Conservation (phyloP, 2,888 invertebrate genomes). For the Xylocampa areola region DNA sequence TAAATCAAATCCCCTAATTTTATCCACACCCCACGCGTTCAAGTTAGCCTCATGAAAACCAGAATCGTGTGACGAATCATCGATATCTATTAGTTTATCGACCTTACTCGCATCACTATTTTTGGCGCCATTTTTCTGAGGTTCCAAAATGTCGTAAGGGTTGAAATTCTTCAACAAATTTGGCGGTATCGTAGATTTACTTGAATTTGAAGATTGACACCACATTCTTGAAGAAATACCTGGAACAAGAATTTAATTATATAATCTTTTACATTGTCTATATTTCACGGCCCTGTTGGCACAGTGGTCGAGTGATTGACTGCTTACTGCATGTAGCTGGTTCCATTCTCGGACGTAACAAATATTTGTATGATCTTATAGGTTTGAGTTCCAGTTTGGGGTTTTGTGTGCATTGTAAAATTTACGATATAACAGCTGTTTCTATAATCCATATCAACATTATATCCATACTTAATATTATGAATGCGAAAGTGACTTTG, state of each 20-base stretch:
- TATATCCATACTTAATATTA: too few species aligned
- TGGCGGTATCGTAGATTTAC: slow-evolving; percentile 26
- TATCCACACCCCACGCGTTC: slow-evolving; percentile 24
- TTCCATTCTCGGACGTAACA: too few species aligned
- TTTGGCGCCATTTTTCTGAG: slow-evolving; percentile 27
- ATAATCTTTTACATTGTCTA: too few species aligned
- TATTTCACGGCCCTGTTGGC: too few species aligned
- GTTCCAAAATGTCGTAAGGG: slow-evolving; percentile 36
- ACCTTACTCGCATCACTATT: slow-evolving; percentile 29
- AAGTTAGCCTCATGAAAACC: slow-evolving; percentile 24
- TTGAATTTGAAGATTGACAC: slow-evolving; percentile 7
- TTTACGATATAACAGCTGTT: too few species aligned
- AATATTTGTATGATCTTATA: too few species aligned
- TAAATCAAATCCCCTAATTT: slow-evolving; percentile 32
- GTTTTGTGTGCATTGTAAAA: too few species aligned
- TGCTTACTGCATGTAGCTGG: too few species aligned
- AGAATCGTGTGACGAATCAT: slow-evolving; percentile 25
- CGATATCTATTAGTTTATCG: slow-evolving; percentile 45
- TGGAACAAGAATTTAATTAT: slow-evolving; percentile 24
- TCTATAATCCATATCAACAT: too few species aligned
- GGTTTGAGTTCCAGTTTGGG: too few species aligned
- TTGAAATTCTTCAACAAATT: slow-evolving; percentile 49
- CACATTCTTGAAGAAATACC: slow-evolving; percentile 33
- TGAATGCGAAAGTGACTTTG: too few species aligned
- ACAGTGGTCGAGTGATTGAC: too few species aligned